Evolutionary conservation across 2,888 invertebrate genomes (phyloP).

Genomic region (Andrena dorsata): DNA sequence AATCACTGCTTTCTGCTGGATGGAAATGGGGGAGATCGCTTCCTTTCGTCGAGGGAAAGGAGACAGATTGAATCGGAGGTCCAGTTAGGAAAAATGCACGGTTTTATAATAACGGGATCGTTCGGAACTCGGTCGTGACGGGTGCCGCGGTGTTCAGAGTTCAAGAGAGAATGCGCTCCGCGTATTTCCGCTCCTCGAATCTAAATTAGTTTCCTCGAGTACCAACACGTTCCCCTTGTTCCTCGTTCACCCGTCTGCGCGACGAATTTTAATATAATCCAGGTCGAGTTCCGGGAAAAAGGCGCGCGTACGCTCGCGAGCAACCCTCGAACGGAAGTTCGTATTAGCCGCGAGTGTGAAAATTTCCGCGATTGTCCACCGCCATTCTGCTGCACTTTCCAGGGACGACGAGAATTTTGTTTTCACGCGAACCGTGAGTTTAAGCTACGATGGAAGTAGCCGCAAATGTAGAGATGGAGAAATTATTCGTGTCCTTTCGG

Average conservation of each 20-base stretch:
- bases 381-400: neutral
- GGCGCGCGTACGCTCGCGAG: slow-evolving; percentile 1
- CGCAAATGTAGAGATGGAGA: no score
- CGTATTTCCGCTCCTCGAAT: slow-evolving; percentile 54
- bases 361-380: neutral
- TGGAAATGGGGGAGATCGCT: neutral
- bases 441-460: no score
- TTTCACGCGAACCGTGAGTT: no score
- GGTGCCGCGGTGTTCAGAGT: slow-evolving; percentile 28
- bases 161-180: slow-evolving; percentile 45
- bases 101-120: slow-evolving; percentile 49
- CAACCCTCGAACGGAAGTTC: slow-evolving; percentile 6
- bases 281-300: slow-evolving; percentile 21
- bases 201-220: slow-evolving; percentile 54
- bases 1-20: neutral
- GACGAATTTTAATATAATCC: slow-evolving; percentile 52
- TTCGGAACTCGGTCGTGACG: slow-evolving; percentile 30
- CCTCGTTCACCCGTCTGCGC: slow-evolving; percentile 12
- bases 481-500: no score
- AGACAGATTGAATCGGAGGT: slow-evolving; percentile 15
- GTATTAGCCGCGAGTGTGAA: neutral
- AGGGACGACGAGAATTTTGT: neutral
- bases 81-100: slow-evolving; percentile 6
- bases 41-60: neutral
- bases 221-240: slow-evolving; percentile 32